phyloP scores from a whole-genome alignment of 2,888 invertebrate genomes.

The Parnassius mnemosyne region DNA sequence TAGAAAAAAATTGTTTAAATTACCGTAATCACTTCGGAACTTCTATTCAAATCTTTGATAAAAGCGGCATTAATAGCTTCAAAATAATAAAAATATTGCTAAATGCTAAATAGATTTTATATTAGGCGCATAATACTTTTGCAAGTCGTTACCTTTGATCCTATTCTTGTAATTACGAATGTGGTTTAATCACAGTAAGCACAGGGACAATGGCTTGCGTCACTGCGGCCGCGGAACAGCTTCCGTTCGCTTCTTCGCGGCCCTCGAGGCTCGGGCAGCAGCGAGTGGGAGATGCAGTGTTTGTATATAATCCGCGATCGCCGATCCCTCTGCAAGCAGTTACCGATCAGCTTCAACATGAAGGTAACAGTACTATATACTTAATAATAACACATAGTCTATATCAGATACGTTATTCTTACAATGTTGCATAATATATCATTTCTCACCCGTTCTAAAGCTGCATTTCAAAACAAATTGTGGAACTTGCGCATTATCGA shows the following conservation, averaged over 20 bases:
- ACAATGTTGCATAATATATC: neutral
- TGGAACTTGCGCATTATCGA: slow-evolving; percentile 6
- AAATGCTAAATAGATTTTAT: too few relatives aligned
- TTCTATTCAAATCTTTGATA: too few relatives aligned
- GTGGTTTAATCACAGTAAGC: slow-evolving; percentile 35
- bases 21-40: too few relatives aligned
- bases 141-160: slow-evolving; percentile 23
- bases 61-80: too few relatives aligned
- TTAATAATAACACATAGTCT: neutral
- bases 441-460: slow-evolving; percentile 2
- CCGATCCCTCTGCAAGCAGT: slow-evolving; percentile 65
- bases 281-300: slow-evolving; percentile 63
- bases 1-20: too few relatives aligned
- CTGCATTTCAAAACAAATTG: slow-evolving; percentile 8
- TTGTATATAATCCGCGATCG: slow-evolving; percentile 64
- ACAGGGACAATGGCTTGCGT: slow-evolving; percentile 69
- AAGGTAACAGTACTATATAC: slow-evolving; percentile 56
- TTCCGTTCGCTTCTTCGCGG: slow-evolving; percentile 67
- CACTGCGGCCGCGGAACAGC: slow-evolving; percentile 56
- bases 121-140: too few relatives aligned
- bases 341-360: slow-evolving; percentile 71
- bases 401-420: neutral
- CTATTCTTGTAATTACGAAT: slow-evolving; percentile 35
- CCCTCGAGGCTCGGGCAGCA: slow-evolving; percentile 44
- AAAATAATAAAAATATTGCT: too few relatives aligned